Conservation (phyloP, 2,888 invertebrate genomes). For the Sceliomorpha sp. region DNA sequence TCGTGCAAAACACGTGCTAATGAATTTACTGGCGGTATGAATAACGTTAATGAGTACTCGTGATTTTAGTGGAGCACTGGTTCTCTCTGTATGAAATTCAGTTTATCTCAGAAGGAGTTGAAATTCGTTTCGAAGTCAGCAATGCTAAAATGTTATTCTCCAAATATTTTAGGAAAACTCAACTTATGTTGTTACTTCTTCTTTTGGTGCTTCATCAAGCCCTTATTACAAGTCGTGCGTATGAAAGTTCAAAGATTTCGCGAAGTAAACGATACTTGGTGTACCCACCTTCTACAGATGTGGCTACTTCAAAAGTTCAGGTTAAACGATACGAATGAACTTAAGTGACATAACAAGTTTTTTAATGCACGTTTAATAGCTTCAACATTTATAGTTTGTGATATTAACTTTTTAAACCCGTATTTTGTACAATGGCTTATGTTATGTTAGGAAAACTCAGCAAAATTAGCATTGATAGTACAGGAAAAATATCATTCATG, state of each 20-base stretch:
- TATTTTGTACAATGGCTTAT: too few species aligned
- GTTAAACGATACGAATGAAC: conserved; percentile 55
- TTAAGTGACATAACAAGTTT: background rate
- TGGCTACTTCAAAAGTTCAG: conserved; percentile 70
- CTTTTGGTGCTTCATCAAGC: conserved; percentile 28
- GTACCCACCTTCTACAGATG: conserved; percentile 63
- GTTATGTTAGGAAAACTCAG: too few species aligned
- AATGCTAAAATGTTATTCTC: conserved; percentile 49
- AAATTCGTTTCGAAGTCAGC: conserved; percentile 55
- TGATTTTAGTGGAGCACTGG: conserved; percentile 14
- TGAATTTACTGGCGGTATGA: conserved; percentile 46
- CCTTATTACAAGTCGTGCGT: conserved; percentile 33
- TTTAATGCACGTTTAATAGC: too few species aligned
- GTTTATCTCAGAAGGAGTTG: conserved; percentile 44
- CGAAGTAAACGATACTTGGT: conserved; percentile 67
- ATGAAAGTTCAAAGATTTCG: conserved; percentile 41
- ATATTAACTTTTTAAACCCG: too few species aligned
- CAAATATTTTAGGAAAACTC: conserved; percentile 33
- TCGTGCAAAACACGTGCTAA: conserved; percentile 36
- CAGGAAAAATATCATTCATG: too few species aligned
- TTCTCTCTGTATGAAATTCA: conserved; percentile 46
- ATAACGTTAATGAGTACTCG: conserved; percentile 48
- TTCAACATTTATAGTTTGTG: too few species aligned
- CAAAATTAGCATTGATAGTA: too few species aligned
- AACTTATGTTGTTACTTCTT: conserved; percentile 44